Evolutionary conservation across 2,113 vertebrate species (phyloP), one percentile per base, ranked within the genome.

Genomic region (Ctenodactylus gundi): DNA sequence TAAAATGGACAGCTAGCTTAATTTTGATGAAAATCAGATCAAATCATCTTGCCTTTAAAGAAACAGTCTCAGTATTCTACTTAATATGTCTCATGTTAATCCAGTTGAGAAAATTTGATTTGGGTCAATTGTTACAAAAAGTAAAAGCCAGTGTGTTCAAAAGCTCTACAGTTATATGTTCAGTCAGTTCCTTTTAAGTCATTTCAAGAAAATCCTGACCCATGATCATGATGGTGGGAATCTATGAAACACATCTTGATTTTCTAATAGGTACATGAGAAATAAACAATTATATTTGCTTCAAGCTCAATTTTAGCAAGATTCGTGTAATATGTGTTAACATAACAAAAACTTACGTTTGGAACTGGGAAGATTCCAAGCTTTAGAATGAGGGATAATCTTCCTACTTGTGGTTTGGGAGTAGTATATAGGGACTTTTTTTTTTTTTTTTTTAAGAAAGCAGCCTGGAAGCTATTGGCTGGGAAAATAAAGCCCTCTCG

Each of bases 171-270:
- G 34, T 85, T 80, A 88, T 58, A 76, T 49, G 29, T 39, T 3
- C 41, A 88, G 39, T 7, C 75, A n/a, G 94, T 88, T 75, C 9
- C 20, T 76, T 76, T 85, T 15, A 85, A 88, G 5, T 88, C 80
- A 44, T 62, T 94, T 95, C 90, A 36, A 29, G 88, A 93, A 81
- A 84, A 58, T 72, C 62, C 17, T 76, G 75, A 81, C 88, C 9
- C 15, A 46, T 84, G 13, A 85, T 87, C 53, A 82, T 44, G 23
- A 73, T 36, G 80, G 36, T 65, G 58, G 23, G 23, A 85, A 87
- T 92, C 58, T 76, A 14, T 87, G 29, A 92, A 84, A 46, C 7
- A 20, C 18, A 14, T 13, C 62, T 51, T 85, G 44, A 39, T 75
- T 85, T 85, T 81, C 53, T 91, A 77, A 57, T 73, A 78, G 17